phyloP scores from a whole-genome alignment of 2,113 vertebrate species.

The Ailuropoda melanoleuca region DNA sequence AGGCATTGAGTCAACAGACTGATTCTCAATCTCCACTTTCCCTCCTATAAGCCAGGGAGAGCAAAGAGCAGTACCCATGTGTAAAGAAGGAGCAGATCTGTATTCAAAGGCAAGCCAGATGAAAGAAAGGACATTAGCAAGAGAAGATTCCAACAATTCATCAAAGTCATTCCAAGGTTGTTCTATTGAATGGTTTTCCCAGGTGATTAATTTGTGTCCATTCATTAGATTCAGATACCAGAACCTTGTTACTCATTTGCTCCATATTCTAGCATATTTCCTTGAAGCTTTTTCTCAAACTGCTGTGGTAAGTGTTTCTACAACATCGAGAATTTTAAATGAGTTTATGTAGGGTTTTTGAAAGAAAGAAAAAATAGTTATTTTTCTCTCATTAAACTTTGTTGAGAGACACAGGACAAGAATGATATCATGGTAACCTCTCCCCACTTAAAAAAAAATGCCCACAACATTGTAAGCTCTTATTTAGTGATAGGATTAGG shows the following conservation, averaged over 20 bases:
- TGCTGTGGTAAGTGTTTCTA: not conserved
- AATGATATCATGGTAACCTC: not conserved
- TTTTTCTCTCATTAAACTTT: not conserved
- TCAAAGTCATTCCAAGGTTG: not conserved
- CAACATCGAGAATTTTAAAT: not conserved
- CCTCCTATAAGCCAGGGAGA: not conserved
- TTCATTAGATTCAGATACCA: not conserved
- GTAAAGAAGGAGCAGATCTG: not conserved
- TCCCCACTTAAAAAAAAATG: not conserved
- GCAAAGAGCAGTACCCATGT: rapidly evolving
- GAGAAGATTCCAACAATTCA: not conserved
- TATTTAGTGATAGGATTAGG: not conserved
- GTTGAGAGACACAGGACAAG: not conserved
- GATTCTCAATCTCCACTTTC: not conserved
- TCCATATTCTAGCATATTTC: not conserved
- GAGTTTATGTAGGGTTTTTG: not conserved
- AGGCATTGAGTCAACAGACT: rapidly evolving
- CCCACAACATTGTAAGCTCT: not conserved
- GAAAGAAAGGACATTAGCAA: not conserved
- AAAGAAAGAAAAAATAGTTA: not conserved
- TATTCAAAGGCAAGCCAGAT: not conserved
- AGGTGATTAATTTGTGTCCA: not conserved
- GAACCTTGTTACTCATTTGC: not conserved
- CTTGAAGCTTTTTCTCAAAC: not conserved
- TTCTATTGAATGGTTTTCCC: not conserved